A percentile compares a stretch with the other conserved stretches of the same genome.
phyloP scores from a whole-genome alignment of 2,797 vertebrate genomes.

The Gobio occitaniae region DNA sequence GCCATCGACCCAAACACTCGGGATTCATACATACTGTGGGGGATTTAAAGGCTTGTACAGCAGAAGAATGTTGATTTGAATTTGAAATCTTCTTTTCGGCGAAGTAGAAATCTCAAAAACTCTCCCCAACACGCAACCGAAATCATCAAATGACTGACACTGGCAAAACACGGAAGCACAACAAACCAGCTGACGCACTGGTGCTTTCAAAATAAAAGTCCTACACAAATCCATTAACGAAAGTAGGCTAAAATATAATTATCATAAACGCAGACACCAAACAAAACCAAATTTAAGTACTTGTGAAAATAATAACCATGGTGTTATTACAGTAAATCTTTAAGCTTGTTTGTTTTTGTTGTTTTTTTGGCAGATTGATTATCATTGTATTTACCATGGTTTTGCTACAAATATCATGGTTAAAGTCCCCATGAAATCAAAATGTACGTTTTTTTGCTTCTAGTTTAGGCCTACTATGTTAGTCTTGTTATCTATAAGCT shows the following conservation, averaged over 20 bases:
- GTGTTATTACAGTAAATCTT: no score
- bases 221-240: no score
- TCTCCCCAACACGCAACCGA: not conserved
- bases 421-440: no score
- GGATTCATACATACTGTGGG: not conserved
- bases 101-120: not conserved
- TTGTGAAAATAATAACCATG: no score
- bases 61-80: not conserved
- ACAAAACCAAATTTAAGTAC: not conserved
- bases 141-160: not conserved
- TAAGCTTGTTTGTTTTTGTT: no score
- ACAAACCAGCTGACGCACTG: not conserved
- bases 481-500: no score
- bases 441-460: no score
- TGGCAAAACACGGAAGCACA: conserved; percentile 17
- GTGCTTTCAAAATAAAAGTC: conserved; percentile 34
- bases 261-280: not conserved
- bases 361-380: no score
- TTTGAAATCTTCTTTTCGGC: not conserved
- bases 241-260: not conserved
- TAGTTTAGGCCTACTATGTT: no score
- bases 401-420: no score
- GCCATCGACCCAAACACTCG: not conserved
- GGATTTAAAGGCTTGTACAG: not conserved
- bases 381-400: no score